Base-by-base conservation (phyloP, 2,113 vertebrate species). In the Zosterops japonicus region DNA sequence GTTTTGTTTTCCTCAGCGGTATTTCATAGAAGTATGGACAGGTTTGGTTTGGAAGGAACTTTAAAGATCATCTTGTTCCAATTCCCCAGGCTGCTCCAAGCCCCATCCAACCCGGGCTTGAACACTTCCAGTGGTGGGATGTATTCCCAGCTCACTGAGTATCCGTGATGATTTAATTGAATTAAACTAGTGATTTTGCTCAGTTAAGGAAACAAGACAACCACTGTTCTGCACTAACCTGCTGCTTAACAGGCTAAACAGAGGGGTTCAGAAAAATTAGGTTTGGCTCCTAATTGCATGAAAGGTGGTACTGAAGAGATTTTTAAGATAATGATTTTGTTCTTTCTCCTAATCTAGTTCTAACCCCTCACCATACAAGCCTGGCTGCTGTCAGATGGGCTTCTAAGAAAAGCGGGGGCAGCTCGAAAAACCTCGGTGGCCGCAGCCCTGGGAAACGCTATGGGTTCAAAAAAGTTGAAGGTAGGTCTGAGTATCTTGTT, bases 381-480 rank as follows among this genome's bases (percentile, higher is more conserved):
- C 84, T 97, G 39, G 85, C 97, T 57, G 95, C 97, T 0, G 56
- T 98, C 80, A 98, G 99, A 96, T 98, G 96, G 27, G 99, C 99
- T 4, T 99, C 99, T 29, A 99, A 99, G 96, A 99, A 99, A 94
- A 47, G 95, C 1, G 99, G 98, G 11, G 97, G 98, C 24, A 99
- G 98, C 97, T 98, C 98, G 10, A 99, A 98, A 96, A 99, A 99
- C 89, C 27, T 97, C 0, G 99, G 99, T 20, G 98, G 99, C 24
- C 99, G 98, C 57, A 99, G 99, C 74, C 95, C 98, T 5, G 99
- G 99, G 12, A 98, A 96, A 79, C 98, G 98, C 91, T 99, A 98
- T 0, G 99, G 99, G 17, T 98, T 95, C 92, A 99, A 99, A 96
- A 99, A 99, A 94, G 56, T 96, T 12, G 99, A 99, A 36, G 99